Evolutionary conservation across 2,888 invertebrate genomes (phyloP).

Genomic region (Lithophane semibrunnea): DNA sequence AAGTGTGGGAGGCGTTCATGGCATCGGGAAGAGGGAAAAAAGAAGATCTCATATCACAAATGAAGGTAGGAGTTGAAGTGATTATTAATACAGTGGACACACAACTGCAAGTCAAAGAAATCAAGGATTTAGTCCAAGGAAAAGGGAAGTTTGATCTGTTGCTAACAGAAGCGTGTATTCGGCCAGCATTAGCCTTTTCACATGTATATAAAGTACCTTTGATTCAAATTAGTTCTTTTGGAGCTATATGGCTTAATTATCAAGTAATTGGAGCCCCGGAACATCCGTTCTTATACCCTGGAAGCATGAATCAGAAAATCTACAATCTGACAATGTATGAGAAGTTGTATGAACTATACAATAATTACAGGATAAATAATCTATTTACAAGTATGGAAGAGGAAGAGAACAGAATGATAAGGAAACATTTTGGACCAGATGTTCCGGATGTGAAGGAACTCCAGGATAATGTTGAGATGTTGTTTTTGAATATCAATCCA

Average conservation of each 20-base stretch:
- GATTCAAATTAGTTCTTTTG: conserved; percentile 75
- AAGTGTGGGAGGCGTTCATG: conserved; percentile 43
- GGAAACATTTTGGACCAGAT: conserved; percentile 67
- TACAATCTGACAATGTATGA: conserved; percentile 72
- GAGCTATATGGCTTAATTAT: conserved; percentile 56
- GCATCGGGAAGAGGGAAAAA: conserved; percentile 35
- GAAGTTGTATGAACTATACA: conserved; percentile 67
- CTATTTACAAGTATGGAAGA: conserved; percentile 23
- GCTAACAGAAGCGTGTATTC: conserved; percentile 69
- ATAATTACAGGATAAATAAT: conserved; percentile 45
- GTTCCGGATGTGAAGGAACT: conserved; percentile 66
- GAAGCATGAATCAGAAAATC: conserved; percentile 55
- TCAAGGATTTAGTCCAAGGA: conserved; percentile 67
- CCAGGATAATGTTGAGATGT: conserved; percentile 74
- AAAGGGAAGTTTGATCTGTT: conserved; percentile 72
- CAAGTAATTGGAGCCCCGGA: conserved; percentile 68
- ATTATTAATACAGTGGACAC: conserved; percentile 50
- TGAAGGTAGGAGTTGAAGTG: conserved; percentile 28
- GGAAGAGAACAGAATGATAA: conserved; percentile 56
- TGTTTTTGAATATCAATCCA: conserved; percentile 82
- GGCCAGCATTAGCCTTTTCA: conserved; percentile 60
- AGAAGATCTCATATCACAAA: conserved; percentile 53
- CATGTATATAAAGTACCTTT: conserved; percentile 73
- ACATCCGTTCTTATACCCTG: conserved; percentile 74
- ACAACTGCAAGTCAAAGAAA: conserved; percentile 60